phyloP scores from a whole-genome alignment of 1,140 invertebrate genomes.

The Neodiprion fabricii region DNA sequence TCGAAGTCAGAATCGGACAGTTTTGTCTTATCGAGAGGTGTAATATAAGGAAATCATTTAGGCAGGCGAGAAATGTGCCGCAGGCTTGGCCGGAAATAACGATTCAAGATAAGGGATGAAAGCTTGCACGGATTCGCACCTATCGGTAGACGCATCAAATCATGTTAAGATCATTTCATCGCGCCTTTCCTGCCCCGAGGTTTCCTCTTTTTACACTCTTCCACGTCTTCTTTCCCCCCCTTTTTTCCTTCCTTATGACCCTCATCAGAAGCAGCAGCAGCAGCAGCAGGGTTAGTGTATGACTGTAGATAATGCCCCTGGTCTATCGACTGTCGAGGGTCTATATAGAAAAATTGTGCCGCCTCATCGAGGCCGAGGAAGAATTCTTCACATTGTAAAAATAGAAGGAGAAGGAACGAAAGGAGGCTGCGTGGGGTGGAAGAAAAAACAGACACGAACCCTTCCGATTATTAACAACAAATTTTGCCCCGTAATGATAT shows the following conservation, averaged over 20 bases:
- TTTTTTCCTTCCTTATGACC: not conserved
- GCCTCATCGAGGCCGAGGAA: not conserved
- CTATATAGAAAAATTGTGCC: slow-evolving; percentile 7
- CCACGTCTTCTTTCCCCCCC: not conserved
- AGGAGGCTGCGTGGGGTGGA: slow-evolving; percentile 9
- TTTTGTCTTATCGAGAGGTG: not conserved
- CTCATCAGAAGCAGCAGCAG: not conserved
- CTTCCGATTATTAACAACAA: not conserved
- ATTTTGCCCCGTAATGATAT: slow-evolving; percentile 15
- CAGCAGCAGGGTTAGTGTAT: not conserved
- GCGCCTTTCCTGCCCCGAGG: not conserved
- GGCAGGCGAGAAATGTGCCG: not conserved
- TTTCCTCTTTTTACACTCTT: not conserved
- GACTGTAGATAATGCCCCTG: not conserved
- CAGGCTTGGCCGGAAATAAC: slow-evolving; percentile 45
- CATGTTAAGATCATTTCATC: slow-evolving; percentile 35
- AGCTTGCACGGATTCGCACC: slow-evolving; percentile 39
- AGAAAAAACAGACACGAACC: slow-evolving; percentile 10
- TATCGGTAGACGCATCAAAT: slow-evolving; percentile 44
- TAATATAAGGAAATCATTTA: not conserved
- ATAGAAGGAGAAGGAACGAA: slow-evolving; percentile 18
- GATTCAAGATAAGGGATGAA: slow-evolving; percentile 44
- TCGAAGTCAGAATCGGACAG: not conserved
- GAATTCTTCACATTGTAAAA: not conserved
- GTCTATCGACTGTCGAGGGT: slow-evolving; percentile 10